phyloP scores from a whole-genome alignment of 2,797 vertebrate species.

The Tenualosa thibaudeaui region DNA sequence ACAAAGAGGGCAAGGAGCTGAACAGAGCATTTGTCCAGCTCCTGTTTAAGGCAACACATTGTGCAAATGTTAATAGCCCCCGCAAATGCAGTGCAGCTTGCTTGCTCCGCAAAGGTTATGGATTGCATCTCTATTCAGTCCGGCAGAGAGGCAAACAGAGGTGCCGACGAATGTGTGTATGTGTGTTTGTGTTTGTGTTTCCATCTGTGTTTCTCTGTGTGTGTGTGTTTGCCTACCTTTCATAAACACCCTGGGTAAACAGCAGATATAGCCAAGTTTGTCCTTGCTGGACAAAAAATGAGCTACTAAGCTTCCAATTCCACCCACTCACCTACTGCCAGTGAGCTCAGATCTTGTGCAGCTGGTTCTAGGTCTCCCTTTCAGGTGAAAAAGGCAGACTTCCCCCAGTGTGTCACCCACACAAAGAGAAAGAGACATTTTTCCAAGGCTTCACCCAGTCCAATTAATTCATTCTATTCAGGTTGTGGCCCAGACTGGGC shows the following conservation, averaged over 20 bases:
- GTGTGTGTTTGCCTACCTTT: conserved; percentile 35
- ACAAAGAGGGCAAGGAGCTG: conserved; percentile 27
- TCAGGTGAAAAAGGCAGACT: background rate
- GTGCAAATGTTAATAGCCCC: conserved; percentile 50
- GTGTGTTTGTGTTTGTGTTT: background rate
- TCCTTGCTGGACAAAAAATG: conserved; percentile 18
- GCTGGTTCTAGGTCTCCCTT: background rate
- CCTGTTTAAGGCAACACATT: conserved; percentile 41
- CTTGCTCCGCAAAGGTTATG: conserved; percentile 35
- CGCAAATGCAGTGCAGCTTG: conserved; percentile 24
- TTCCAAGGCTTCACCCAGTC: background rate
- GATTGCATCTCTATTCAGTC: conserved; percentile 40
- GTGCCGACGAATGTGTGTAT: background rate
- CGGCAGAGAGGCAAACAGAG: conserved; percentile 30
- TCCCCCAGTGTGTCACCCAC: background rate
- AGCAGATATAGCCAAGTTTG: conserved; percentile 38
- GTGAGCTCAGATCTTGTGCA: background rate
- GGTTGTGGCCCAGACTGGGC: background rate
- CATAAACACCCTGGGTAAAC: conserved; percentile 41
- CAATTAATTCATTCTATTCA: background rate
- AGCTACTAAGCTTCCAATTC: background rate
- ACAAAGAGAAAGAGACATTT: background rate
- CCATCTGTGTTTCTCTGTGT: background rate
- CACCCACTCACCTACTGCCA: background rate
- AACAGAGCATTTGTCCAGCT: conserved; percentile 35